Evolutionary conservation across 1,140 invertebrate genomes (phyloP), one percentile per base, ranked within the genome.

Genomic region (Euwallacea similis): DNA sequence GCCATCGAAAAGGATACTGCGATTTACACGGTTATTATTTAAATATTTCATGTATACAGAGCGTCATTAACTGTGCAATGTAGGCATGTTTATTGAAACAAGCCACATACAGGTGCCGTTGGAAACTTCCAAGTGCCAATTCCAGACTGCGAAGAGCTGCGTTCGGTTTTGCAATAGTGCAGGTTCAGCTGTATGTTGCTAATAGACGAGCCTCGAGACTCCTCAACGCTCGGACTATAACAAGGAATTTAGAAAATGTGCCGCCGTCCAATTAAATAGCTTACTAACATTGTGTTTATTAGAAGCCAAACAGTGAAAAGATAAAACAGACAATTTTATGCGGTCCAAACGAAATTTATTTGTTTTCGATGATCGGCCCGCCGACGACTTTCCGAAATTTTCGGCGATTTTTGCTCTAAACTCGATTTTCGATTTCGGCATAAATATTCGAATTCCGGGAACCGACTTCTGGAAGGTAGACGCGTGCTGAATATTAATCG

Each of bases 401-500:
- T 66, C 42, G 16, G 43, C 64, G 33, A 56, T 66, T 66, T 66
- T 66, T 66, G 50, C 7, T 33, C 46, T 50, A 50, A 50, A 15
- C 21, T 33, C 21, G 21, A 33, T 33, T 33, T 33, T 33, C 21
- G 21, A 33, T 58, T 55, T 66, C 33, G 64, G 66, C 54, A 67
- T 67, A 67, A 67, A 67, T 67, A 59, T 58, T 33, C 15, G 43
- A 33, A 67, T 67, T 67, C 56, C 56, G 13, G 55, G 66, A 67
- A 67, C 56, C 54, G 54, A 15, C n/a, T 21, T 53, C 66, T 67
- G 66, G 56, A 67, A 59, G 43, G 56, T 13, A 16, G 42, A 60
- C 66, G 66, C 56, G 66, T 67, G 66, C 66, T 60, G 66, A 67
- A 67, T 67, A 47, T 47, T 67, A 67, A 59, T 67, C 55, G 56